A percentile compares a stretch with the other conserved stretches of the same genome.
Evolutionary conservation across 1,140 invertebrate genomes (phyloP).

Genomic region (Drosophila kohkoa): DNA sequence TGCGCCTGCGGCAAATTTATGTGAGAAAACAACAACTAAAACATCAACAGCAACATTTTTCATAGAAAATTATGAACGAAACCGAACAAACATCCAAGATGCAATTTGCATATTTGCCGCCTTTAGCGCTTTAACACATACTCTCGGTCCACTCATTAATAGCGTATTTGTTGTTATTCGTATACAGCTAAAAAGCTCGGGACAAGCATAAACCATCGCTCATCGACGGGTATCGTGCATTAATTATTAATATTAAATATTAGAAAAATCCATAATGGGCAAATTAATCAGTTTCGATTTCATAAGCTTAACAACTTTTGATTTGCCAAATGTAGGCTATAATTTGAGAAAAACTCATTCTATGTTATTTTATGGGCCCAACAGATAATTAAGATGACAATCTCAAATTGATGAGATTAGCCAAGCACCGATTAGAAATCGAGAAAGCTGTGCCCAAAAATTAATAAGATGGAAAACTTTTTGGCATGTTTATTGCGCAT

Average conservation of each 20-base stretch:
- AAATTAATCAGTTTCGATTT: constrained; percentile 74
- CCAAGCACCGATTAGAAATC: constrained; percentile 12
- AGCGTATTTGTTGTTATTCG: constrained; percentile 20
- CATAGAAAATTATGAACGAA: constrained; percentile 79
- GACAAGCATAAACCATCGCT: constrained; percentile 16
- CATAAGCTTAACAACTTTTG: constrained; percentile 67
- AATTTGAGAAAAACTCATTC: constrained; percentile 55
- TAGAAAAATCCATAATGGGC: constrained; percentile 58
- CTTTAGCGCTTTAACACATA: constrained; percentile 63
- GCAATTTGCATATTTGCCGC: constrained; percentile 68
- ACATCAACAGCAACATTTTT: constrained; percentile 61
- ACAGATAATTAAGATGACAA: constrained; percentile 50
- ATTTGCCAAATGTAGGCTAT: constrained; percentile 40
- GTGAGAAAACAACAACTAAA: constrained; percentile 68
- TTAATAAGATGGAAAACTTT: neutral
- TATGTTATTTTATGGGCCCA: constrained; percentile 41
- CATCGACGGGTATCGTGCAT: constrained; percentile 12
- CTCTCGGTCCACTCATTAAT: constrained; percentile 25
- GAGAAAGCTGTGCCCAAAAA: neutral
- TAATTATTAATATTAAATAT: constrained; percentile 76
- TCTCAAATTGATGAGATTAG: constrained; percentile 20
- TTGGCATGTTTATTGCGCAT: neutral
- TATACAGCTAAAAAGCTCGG: constrained; percentile 23
- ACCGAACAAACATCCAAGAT: constrained; percentile 44
- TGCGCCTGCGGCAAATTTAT: constrained; percentile 75